phyloP scores from a whole-genome alignment of 2,797 vertebrate genomes.

The Squalus acanthias region DNA sequence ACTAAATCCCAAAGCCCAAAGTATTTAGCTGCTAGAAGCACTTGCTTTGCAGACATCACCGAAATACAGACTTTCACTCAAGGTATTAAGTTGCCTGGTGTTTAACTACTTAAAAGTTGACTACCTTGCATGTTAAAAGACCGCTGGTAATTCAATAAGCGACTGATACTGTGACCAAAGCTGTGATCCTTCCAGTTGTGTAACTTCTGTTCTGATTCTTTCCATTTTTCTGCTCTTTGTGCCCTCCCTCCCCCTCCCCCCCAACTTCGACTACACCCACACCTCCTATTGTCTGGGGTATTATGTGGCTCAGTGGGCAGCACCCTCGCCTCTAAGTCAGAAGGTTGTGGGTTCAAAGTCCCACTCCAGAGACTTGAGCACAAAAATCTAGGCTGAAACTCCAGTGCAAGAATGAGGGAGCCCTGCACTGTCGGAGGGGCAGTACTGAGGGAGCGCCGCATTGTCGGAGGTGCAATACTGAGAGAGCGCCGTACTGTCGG shows the following conservation, averaged over 20 bases:
- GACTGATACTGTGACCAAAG: not conserved
- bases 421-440: too few species aligned
- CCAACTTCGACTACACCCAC: not conserved
- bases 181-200: not conserved
- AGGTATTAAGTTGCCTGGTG: not conserved
- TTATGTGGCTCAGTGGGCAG: not conserved
- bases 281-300: not conserved
- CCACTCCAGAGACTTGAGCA: too few species aligned
- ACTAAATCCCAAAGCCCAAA: not conserved
- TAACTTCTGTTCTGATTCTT: not conserved
- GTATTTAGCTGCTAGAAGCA: not conserved
- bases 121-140: not conserved
- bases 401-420: too few species aligned
- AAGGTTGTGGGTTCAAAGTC: too few species aligned
- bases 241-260: not conserved
- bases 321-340: too few species aligned
- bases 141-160: not conserved
- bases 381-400: too few species aligned
- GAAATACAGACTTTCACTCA: not conserved
- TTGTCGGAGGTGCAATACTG: too few species aligned
- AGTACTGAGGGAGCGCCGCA: too few species aligned
- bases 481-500: too few species aligned
- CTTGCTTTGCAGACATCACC: not conserved
- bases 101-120: not conserved
- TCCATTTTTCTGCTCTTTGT: not conserved